Percentiles rank a stretch among this genome's conserved stretches.
These are phyloP conservation scores for Ariolimax columbianus DNA, from an alignment of 2,888 invertebrate genomes.

Conservation along the genomic window DNA sequence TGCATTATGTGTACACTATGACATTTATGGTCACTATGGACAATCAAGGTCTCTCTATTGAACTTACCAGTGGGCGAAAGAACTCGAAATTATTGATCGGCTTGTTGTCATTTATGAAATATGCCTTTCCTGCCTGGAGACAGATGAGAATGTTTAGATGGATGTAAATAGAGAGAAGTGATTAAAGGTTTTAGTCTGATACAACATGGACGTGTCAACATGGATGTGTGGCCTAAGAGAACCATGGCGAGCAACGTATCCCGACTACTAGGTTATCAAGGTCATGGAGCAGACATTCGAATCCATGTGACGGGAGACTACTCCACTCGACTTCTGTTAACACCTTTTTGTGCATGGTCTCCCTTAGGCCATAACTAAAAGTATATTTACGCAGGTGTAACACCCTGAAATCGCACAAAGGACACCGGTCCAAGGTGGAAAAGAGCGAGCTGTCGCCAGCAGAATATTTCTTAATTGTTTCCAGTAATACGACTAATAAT, in stretches of 20 bases:
- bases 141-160: neutral
- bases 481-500: no score
- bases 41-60: neutral
- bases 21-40: no score
- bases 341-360: neutral
- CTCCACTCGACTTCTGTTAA: neutral
- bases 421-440: no score
- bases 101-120: constrained; percentile 79
- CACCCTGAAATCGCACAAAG: no score
- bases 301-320: neutral
- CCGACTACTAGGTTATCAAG: neutral
- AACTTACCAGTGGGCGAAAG: constrained; percentile 77
- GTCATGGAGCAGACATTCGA: no score
- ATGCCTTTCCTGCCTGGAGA: constrained; percentile 79
- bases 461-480: no score
- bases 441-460: no score
- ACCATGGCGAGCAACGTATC: neutral
- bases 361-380: neutral
- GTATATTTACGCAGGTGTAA: no score
- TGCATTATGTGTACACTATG: no score
- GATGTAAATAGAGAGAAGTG: no score
- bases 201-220: no score
- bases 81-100: constrained; percentile 79
- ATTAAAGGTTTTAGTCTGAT: no score
- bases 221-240: neutral